phyloP scores from a whole-genome alignment of 1,140 invertebrate species.

The Hycleus cichorii region DNA sequence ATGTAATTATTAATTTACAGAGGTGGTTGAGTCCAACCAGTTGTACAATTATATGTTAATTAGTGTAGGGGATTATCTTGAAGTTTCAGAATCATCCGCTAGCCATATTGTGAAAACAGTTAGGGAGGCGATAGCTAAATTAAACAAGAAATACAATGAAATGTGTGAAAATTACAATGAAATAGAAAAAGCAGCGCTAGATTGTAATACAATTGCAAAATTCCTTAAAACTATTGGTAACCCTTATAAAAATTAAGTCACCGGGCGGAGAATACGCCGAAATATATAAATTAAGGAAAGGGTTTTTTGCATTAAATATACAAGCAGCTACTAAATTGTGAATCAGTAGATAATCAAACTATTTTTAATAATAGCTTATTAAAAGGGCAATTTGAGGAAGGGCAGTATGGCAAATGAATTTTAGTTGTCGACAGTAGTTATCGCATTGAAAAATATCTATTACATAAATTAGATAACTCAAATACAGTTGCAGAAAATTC shows the following conservation, averaged over 20 bases:
- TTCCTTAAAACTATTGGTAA: conserved; percentile 40
- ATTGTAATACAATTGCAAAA: conserved; percentile 33
- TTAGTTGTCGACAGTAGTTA: too few species aligned
- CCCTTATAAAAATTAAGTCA: conserved; percentile 36
- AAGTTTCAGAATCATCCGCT: conserved; percentile 26
- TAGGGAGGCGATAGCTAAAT: conserved; percentile 26
- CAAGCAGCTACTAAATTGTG: too few species aligned
- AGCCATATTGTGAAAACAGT: conserved; percentile 24
- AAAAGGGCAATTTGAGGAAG: neutral
- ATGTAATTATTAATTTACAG: too few species aligned
- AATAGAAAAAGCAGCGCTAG: neutral
- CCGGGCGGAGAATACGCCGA: conserved; percentile 17
- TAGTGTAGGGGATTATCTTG: conserved; percentile 28
- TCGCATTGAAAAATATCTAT: too few species aligned
- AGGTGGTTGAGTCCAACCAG: conserved; percentile 9
- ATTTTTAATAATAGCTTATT: too few species aligned
- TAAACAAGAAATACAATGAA: conserved; percentile 7
- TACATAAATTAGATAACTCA: too few species aligned
- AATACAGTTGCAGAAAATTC: too few species aligned
- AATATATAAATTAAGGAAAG: neutral
- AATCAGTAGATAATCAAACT: neutral
- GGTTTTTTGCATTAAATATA: conserved; percentile 1
- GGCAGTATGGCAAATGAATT: neutral
- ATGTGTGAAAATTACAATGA: neutral
- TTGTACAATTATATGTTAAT: conserved; percentile 21